These are phyloP conservation scores for Etheostoma cragini DNA, from an alignment of 2,113 vertebrate species.

Conservation along the genomic window DNA sequence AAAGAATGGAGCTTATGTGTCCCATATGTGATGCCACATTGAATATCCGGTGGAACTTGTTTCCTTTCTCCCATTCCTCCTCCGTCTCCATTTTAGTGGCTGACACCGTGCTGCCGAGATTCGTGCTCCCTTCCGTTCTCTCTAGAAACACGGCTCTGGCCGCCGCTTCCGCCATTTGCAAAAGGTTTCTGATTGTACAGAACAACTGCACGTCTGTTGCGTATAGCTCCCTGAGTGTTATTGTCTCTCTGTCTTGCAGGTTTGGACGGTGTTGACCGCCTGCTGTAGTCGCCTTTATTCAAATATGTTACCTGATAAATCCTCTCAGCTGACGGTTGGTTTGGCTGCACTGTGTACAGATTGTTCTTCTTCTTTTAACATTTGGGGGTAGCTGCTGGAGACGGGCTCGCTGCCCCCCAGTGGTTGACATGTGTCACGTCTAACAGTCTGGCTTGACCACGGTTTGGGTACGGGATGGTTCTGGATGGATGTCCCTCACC, in stretches of 20 bases:
- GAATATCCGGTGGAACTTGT: conserved; percentile 93
- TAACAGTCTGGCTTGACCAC: neutral
- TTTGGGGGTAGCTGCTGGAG: neutral
- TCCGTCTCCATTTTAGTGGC: conserved; percentile 85
- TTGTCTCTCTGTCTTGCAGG: neutral
- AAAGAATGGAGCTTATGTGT: conserved; percentile 86
- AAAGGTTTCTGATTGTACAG: neutral
- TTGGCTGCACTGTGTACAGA: neutral
- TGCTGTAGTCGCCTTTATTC: neutral
- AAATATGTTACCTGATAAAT: neutral
- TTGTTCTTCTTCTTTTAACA: neutral
- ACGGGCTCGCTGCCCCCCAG: neutral
- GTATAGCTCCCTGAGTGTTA: neutral
- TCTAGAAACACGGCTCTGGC: neutral
- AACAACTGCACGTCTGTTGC: neutral
- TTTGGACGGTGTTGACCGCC: neutral
- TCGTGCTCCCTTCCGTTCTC: conserved; percentile 73
- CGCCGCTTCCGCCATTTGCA: neutral
- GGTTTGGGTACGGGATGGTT: no score
- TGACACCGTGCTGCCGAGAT: conserved; percentile 87
- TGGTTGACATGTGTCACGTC: neutral
- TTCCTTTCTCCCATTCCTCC: conserved; percentile 58
- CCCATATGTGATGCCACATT: conserved; percentile 98
- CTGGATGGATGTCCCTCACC: no score
- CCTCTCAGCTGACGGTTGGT: neutral